A percentile compares a stretch with the other conserved stretches of the same genome.
Conservation (phyloP, 2,888 invertebrate genomes). For the Drosophila setosimentum region DNA sequence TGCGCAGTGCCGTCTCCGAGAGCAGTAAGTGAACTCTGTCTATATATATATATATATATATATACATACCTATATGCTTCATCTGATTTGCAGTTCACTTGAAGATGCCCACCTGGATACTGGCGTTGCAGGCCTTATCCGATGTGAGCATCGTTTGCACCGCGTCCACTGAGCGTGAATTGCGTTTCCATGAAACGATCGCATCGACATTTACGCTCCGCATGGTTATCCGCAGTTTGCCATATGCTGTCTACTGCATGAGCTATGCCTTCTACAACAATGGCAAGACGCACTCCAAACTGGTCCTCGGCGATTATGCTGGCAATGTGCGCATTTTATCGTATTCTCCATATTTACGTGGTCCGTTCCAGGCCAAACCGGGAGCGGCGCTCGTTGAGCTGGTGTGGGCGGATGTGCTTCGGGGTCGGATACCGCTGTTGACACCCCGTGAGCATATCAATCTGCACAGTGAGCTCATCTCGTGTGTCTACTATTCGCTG, state of each 20-base stretch:
- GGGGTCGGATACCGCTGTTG: constrained; percentile 86
- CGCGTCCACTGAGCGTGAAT: constrained; percentile 91
- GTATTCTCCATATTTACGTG: constrained; percentile 88
- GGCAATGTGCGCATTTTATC: constrained; percentile 89
- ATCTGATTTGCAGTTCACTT: constrained; percentile 86
- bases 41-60: not conserved
- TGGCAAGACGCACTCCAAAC: constrained; percentile 82
- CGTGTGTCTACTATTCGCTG: constrained; percentile 89
- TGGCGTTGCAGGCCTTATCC: constrained; percentile 90
- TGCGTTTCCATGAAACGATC: constrained; percentile 92
- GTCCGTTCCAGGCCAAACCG: constrained; percentile 90
- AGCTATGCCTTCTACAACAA: constrained; percentile 77
- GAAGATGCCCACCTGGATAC: constrained; percentile 90
- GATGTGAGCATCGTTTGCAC: constrained; percentile 92
- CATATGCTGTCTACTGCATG: constrained; percentile 81
- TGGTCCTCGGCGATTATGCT: constrained; percentile 91
- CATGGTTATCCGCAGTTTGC: constrained; percentile 88
- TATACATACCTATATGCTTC: not conserved
- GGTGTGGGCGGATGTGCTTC: constrained; percentile 87
- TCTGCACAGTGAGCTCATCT: constrained; percentile 89
- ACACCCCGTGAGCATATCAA: constrained; percentile 86
- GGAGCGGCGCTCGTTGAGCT: constrained; percentile 87
- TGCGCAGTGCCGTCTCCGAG: constrained; percentile 88
- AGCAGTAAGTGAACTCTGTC: constrained; percentile 86
- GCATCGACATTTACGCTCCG: constrained; percentile 90